Evolutionary conservation across 2,113 vertebrate genomes (phyloP).

Genomic region (Nyctibius bracteatus): DNA sequence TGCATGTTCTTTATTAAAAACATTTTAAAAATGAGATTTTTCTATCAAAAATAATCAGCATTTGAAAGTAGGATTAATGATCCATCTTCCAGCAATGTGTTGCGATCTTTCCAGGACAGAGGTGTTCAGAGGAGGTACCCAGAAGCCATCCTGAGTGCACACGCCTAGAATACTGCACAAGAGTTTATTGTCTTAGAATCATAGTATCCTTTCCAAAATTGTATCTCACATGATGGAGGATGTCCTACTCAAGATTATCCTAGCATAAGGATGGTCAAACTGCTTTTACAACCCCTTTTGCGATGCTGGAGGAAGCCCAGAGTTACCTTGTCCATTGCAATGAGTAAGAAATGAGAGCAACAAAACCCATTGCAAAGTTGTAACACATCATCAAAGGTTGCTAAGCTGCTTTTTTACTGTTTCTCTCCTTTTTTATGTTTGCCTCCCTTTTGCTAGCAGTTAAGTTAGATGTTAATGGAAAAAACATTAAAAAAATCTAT

Average conservation of each 20-base stretch:
- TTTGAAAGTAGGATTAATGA: not conserved
- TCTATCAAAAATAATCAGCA: not conserved
- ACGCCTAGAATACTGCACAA: rapidly evolving
- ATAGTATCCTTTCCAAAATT: not conserved
- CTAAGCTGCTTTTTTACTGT: not conserved
- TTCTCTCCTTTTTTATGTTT: slow-evolving; percentile 44
- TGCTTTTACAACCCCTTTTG: not conserved
- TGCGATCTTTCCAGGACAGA: not conserved
- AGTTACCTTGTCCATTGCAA: not conserved
- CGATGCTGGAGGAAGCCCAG: not conserved
- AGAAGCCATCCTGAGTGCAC: not conserved
- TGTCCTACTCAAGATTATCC: not conserved
- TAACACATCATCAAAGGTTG: not conserved
- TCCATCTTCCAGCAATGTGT: not conserved
- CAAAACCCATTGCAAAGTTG: not conserved
- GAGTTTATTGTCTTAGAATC: not conserved
- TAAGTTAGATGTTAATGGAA: slow-evolving; percentile 68
- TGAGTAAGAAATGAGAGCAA: not conserved
- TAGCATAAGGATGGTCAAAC: not conserved
- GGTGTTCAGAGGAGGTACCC: not conserved
- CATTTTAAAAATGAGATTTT: not conserved
- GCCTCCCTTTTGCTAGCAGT: slow-evolving; percentile 19
- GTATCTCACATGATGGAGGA: not conserved
- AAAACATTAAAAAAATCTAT: slow-evolving; percentile 57
- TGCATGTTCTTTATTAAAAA: not conserved